Conservation (phyloP, 1,140 invertebrate genomes). For the Aphis craccivora region DNA sequence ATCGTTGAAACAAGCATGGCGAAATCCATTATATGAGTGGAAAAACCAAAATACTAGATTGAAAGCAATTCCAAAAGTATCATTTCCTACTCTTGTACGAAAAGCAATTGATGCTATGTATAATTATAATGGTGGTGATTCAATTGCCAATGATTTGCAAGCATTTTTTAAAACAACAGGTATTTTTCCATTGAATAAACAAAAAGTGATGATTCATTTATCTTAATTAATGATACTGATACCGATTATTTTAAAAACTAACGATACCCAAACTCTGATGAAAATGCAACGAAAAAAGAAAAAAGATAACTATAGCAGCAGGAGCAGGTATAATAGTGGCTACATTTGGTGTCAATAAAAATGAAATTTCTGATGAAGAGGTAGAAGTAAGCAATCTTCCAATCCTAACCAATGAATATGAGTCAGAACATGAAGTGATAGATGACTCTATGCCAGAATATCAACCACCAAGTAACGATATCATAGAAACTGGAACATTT, state of each 20-base stretch:
- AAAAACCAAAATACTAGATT: conserved; percentile 58
- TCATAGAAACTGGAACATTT: conserved; percentile 25
- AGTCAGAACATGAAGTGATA: not conserved
- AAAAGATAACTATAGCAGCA: not conserved
- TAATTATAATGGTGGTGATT: not conserved
- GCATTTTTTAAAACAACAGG: conserved; percentile 12
- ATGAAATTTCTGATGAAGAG: not conserved
- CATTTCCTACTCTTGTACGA: not conserved
- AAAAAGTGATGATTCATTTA: not conserved
- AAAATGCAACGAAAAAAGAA: conserved; percentile 3
- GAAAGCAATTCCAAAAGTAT: not conserved
- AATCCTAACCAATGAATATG: not conserved
- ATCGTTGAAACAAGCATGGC: conserved; percentile 64
- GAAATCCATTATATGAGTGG: conserved; percentile 60
- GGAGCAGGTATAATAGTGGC: not conserved
- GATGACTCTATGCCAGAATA: conserved; percentile 23
- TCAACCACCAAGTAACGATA: not conserved
- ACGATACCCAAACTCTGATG: not conserved
- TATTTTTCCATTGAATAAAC: conserved; percentile 20
- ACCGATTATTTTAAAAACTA: conserved; percentile 17
- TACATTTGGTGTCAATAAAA: not conserved
- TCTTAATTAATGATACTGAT: conserved; percentile 15
- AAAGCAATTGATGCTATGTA: not conserved
- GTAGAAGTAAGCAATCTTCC: not conserved
- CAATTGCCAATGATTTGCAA: not conserved